Evolutionary conservation across 2,113 vertebrate genomes (phyloP).

Genomic region (Ascaphus truei): DNA sequence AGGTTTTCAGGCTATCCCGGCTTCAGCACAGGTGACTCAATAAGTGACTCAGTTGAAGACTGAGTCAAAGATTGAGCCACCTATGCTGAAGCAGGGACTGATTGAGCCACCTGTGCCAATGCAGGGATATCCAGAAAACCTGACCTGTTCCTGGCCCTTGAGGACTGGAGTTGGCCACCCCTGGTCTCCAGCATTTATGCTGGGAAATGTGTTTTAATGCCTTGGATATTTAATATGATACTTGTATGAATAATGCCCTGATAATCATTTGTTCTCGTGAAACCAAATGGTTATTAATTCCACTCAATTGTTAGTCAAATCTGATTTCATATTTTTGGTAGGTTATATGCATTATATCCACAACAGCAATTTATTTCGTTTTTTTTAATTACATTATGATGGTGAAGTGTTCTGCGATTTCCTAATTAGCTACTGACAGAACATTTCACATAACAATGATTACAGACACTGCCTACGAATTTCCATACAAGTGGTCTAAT

Average conservation of each 20-base stretch:
- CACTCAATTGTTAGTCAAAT: not conserved
- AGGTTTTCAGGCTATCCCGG: no score
- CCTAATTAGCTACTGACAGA: slow-evolving; percentile 34
- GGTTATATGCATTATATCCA: not conserved
- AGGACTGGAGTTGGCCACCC: no score
- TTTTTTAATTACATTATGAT: not conserved
- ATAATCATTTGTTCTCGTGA: not conserved
- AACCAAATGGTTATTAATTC: not conserved
- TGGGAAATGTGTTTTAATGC: no score
- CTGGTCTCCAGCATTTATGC: no score
- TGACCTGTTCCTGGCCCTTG: no score
- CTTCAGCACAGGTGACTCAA: no score
- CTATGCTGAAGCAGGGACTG: no score
- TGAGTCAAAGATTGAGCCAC: no score
- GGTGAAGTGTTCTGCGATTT: not conserved
- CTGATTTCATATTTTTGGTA: not conserved
- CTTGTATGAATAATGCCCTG: not conserved
- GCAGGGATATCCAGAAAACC: no score
- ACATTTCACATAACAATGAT: slow-evolving; percentile 39
- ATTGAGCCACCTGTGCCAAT: no score
- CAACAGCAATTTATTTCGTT: not conserved
- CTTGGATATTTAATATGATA: not conserved
- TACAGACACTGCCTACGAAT: slow-evolving; percentile 52
- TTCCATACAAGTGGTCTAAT: slow-evolving; percentile 59
- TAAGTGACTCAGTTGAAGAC: no score